phyloP scores from a whole-genome alignment of 2,113 vertebrate genomes.

The Ictidomys tridecemlineatus region DNA sequence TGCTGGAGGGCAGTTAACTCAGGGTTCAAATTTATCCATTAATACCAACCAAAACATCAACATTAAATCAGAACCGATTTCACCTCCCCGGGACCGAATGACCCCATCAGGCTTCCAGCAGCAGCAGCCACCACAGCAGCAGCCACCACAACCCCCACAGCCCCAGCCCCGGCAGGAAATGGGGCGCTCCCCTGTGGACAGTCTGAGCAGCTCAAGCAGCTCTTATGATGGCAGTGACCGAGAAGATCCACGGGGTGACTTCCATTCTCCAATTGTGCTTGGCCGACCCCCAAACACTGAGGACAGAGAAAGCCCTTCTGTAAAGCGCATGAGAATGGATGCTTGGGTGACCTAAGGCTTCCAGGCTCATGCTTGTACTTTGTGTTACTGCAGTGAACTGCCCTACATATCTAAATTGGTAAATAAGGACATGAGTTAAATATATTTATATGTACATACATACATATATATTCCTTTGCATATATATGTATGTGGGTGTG shows the following conservation, averaged over 20 bases:
- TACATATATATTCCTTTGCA: constrained; percentile 88
- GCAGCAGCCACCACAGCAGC: constrained; percentile 87
- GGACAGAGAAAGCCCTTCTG: constrained; percentile 95
- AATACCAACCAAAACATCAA: constrained; percentile 97
- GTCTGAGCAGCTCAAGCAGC: constrained; percentile 99
- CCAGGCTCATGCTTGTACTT: constrained; percentile 32
- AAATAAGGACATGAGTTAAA: constrained; percentile 89
- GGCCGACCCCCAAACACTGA: constrained; percentile 92
- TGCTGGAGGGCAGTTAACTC: constrained; percentile 97
- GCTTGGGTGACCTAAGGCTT: constrained; percentile 97
- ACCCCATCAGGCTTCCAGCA: constrained; percentile 94
- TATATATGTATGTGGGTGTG: constrained; percentile 87
- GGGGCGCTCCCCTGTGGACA: constrained; percentile 98
- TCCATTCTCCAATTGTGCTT: constrained; percentile 94
- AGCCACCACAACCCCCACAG: constrained; percentile 82
- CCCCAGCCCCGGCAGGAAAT: constrained; percentile 93
- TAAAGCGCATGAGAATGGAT: constrained; percentile 99
- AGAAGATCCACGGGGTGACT: constrained; percentile 95
- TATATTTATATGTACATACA: constrained; percentile 92
- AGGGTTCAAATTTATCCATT: constrained; percentile 97
- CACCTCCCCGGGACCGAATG: constrained; percentile 96
- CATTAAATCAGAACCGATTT: constrained; percentile 99
- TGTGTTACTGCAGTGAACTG: constrained; percentile 86
- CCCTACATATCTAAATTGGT: constrained; percentile 92
- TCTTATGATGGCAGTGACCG: constrained; percentile 98